Percentiles rank a stretch among this genome's conserved stretches.
These are phyloP conservation scores for Xiphophorus birchmanni DNA, from an alignment of 2,797 vertebrate genomes.

Conservation along the genomic window DNA sequence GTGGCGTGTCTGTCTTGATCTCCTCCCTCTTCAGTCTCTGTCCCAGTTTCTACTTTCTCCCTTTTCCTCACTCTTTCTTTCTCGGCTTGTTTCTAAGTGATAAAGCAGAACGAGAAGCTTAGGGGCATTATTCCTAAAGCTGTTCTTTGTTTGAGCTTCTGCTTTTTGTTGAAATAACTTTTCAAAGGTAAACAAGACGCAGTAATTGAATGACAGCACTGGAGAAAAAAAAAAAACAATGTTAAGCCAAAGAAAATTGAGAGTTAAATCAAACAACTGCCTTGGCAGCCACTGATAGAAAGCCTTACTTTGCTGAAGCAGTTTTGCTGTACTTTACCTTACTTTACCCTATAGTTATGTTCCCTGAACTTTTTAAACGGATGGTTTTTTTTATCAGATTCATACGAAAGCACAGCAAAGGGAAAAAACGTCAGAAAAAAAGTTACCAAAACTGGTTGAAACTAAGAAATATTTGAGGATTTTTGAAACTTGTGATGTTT, in stretches of 20 bases:
- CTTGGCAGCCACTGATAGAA: conserved; percentile 9
- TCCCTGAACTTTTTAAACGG: conserved; percentile 7
- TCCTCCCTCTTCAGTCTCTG: conserved; percentile 21
- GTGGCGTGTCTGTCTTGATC: conserved; percentile 33
- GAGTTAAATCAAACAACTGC: conserved; percentile 22
- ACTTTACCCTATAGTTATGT: conserved; percentile 1
- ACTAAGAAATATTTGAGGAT: neutral
- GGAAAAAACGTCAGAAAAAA: neutral
- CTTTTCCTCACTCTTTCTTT: conserved; percentile 18
- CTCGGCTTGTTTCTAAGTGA: conserved; percentile 31
- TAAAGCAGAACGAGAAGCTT: conserved; percentile 38
- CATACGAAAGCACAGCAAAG: neutral
- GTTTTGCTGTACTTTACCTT: conserved; percentile 7
- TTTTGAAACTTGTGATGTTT: neutral
- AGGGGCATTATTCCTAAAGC: conserved; percentile 31
- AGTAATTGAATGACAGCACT: conserved; percentile 25
- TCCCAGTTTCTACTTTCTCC: conserved; percentile 34
- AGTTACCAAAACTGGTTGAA: neutral
- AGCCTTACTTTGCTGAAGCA: conserved; percentile 9
- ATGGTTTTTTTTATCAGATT: neutral
- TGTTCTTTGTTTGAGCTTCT: conserved; percentile 31
- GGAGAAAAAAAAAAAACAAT: conserved; percentile 11
- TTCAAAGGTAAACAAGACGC: conserved; percentile 41
- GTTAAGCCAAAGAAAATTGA: conserved; percentile 19
- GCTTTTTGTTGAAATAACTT: conserved; percentile 36